Base-by-base conservation (phyloP, 2,888 invertebrate species). In the Pseudococcus longispinus region DNA sequence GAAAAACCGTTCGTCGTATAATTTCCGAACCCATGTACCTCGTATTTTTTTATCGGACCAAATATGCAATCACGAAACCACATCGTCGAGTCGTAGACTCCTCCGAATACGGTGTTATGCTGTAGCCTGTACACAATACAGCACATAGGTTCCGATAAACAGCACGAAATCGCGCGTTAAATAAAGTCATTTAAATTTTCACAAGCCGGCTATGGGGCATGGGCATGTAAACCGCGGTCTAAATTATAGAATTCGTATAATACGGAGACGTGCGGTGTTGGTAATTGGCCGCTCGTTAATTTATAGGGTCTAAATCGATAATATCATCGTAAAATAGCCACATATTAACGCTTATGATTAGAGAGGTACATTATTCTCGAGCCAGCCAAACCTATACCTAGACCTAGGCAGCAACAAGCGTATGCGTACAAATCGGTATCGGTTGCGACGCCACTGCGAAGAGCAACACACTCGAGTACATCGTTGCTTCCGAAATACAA, bases 111-210 rank as follows among this genome's bases (percentile, higher is more conserved):
- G 4, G 8, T 4, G 13, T 46, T 44, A 44, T 11, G 20, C 60
- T 60, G 55, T 11, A 23, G 23, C 20, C 6, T 60, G 4, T n/a
- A 23, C 60, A 11, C 18, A 26, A 29, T 29, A 70, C 70, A n/a
- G n/a, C 15, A 26, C 3, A 26, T 1, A 13, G 9, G 65, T 26
- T 65, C 51, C 11, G n/a, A 51, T 55, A 55, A 55, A 2, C 60
- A 60, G 23, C 60, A 60, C 60, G 60, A 60, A 60, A 60, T 5
- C 20, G 60, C 60, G 60, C 20, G 60, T 60, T 60, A 23, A 60
- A 60, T 13, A 60, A 60, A 60, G 60, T 60, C 20, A 74, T 74
- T 74, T 74, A 74, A 74, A 74, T 74, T 74, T 74, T 74, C 74
- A 74, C 74, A n/a, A 6, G 32, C 32, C 74, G 4, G 70, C 15